Conservation (phyloP, 2,113 vertebrate species). For the Cichladusa arquata region DNA sequence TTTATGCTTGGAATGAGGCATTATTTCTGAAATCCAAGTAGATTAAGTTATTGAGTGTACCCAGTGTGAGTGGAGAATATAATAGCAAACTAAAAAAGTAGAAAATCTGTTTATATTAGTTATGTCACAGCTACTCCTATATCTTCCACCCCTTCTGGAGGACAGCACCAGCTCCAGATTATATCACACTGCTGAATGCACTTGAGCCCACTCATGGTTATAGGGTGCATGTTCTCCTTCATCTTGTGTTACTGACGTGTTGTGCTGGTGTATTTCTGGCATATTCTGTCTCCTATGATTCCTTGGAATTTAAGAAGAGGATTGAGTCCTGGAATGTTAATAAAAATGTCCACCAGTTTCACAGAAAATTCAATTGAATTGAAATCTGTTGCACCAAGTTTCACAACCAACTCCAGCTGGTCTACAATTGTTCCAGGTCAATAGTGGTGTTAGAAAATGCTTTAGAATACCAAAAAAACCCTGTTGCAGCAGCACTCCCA, state of each 20-base stretch:
- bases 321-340: background rate
- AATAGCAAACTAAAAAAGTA: conserved; percentile 29
- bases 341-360: background rate
- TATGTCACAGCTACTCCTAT: background rate
- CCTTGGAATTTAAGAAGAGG: background rate
- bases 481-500: background rate
- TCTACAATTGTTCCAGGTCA: background rate
- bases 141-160: background rate
- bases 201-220: background rate
- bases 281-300: background rate
- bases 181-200: background rate
- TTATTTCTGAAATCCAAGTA: conserved; percentile 25
- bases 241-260: background rate
- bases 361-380: background rate
- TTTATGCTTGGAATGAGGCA: background rate
- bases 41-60: background rate
- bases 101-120: background rate
- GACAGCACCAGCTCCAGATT: background rate
- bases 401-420: background rate
- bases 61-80: background rate
- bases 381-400: background rate
- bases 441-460: background rate
- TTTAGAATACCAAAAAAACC: background rate
- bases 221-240: background rate
- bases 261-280: background rate